Evolutionary conservation across 1,140 invertebrate genomes (phyloP).

Genomic region (Cherax destructor): DNA sequence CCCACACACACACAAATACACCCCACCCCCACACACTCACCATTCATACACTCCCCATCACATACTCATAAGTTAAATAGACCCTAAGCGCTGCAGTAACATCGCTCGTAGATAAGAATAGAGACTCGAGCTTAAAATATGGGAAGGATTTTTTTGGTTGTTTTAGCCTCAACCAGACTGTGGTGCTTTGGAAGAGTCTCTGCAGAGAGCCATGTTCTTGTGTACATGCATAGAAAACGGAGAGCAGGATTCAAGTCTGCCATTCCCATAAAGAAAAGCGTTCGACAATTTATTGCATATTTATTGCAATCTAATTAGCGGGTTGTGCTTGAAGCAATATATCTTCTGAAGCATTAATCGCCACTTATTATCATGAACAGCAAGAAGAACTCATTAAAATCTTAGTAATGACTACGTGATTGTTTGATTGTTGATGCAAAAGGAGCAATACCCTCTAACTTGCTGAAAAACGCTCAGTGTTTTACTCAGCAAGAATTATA

Average conservation of each 20-base stretch:
- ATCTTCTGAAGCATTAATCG: conserved; percentile 37
- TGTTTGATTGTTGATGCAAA: conserved; percentile 19
- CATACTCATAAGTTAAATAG: neutral
- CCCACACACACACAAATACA: neutral
- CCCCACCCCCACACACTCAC: neutral
- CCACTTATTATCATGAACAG: conserved; percentile 34
- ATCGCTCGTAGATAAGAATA: neutral
- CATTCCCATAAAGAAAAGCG: conserved; percentile 40
- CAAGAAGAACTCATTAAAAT: conserved; percentile 28
- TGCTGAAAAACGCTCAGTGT: too few species aligned
- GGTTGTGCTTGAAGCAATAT: conserved; percentile 28
- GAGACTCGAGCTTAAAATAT: neutral
- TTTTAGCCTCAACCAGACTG: neutral
- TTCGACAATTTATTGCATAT: conserved; percentile 41
- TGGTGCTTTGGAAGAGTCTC: neutral
- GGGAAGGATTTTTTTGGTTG: neutral
- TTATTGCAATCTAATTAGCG: conserved; percentile 55
- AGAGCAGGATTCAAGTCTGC: neutral
- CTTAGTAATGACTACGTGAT: conserved; percentile 24
- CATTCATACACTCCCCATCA: neutral
- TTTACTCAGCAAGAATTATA: too few species aligned
- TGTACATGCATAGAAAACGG: conserved; percentile 27
- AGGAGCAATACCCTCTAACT: neutral
- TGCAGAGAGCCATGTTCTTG: conserved; percentile 26
- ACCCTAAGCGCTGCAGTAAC: neutral